Evolutionary conservation across 2,113 vertebrate species (phyloP).

Genomic region (Archilochus colubris): DNA sequence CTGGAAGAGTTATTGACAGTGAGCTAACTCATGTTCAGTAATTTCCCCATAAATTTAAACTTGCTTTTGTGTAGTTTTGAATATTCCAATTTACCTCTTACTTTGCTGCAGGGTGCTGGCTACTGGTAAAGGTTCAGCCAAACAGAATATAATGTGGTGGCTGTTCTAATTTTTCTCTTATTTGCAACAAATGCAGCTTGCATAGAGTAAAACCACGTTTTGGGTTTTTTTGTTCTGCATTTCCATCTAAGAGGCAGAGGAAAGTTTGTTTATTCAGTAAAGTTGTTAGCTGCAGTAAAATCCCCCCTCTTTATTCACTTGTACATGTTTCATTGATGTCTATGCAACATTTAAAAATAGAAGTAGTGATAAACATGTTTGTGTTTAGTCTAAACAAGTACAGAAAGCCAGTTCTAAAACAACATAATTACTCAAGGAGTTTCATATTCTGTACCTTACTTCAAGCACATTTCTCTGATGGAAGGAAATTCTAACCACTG

Average conservation of each 20-base stretch:
- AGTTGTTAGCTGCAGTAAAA: neutral
- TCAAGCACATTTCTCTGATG: neutral
- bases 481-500: neutral
- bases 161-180: neutral
- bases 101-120: neutral
- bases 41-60: neutral
- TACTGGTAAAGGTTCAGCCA: neutral
- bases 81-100: neutral
- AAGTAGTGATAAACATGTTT: neutral
- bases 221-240: neutral
- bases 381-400: neutral
- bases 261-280: neutral
- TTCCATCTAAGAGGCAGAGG: neutral
- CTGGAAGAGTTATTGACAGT: neutral
- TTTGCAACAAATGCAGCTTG: neutral
- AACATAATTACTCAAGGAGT: neutral
- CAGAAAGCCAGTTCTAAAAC: neutral
- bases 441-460: neutral
- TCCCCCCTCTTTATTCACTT: neutral
- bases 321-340: neutral
- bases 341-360: neutral
- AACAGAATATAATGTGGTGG: neutral
- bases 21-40: neutral
- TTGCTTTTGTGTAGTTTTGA: neutral
- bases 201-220: neutral